These are phyloP conservation scores for Timema cristinae DNA, from an alignment of 2,888 invertebrate genomes.

Conservation along the genomic window DNA sequence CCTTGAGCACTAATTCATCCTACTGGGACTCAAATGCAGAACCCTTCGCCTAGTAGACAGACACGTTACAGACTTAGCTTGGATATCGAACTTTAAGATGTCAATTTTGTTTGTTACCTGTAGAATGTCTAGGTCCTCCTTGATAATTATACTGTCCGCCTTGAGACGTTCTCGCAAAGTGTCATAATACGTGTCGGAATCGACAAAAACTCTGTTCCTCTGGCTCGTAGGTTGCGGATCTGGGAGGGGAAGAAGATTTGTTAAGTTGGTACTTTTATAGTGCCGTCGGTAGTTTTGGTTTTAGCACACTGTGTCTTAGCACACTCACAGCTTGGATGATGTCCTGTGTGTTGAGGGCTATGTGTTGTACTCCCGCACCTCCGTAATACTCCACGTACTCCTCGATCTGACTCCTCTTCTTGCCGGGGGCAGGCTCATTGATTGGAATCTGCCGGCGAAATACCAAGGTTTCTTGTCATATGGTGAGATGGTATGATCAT, in stretches of 20 bases:
- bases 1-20: too few relatives aligned
- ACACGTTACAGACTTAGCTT: too few relatives aligned
- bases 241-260: constrained; percentile 39
- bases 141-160: constrained; percentile 71
- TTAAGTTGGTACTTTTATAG: too few relatives aligned
- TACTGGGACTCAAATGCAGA: too few relatives aligned
- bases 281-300: too few relatives aligned
- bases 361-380: constrained; percentile 96
- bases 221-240: constrained; percentile 67
- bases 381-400: constrained; percentile 99
- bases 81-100: too few relatives aligned
- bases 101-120: constrained; percentile 42
- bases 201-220: constrained; percentile 86
- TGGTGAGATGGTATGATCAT: neutral
- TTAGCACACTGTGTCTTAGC: neutral
- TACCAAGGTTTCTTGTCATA: neutral
- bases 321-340: constrained; percentile 77
- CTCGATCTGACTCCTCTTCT: constrained; percentile 95
- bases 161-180: constrained; percentile 72
- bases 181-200: constrained; percentile 86
- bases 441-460: constrained; percentile 71
- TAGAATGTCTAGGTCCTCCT: constrained; percentile 77
- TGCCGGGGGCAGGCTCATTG: constrained; percentile 94
- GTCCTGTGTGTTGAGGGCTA: constrained; percentile 92
- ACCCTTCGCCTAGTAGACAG: too few relatives aligned